These are phyloP conservation scores for Anastatus disparis DNA, from an alignment of 1,140 invertebrate genomes.

Conservation along the genomic window DNA sequence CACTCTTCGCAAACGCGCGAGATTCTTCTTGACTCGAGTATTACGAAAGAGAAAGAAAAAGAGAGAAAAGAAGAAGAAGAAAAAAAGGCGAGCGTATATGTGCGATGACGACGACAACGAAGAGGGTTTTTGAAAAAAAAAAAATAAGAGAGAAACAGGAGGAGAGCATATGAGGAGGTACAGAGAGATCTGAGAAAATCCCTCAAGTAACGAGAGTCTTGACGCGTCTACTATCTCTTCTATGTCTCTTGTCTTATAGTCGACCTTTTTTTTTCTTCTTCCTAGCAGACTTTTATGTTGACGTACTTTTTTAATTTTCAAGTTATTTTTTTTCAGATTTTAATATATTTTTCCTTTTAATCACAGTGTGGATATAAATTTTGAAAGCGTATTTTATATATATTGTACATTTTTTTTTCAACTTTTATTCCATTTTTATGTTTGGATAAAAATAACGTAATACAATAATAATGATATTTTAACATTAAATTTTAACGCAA, in stretches of 20 bases:
- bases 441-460: no score
- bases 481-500: no score
- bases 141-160: neutral
- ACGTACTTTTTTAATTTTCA: conserved; percentile 19
- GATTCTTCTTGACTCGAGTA: neutral
- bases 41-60: neutral
- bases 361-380: no score
- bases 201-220: conserved; percentile 31
- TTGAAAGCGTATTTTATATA: no score
- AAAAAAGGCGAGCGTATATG: neutral
- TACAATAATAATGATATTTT: no score
- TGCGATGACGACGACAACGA: neutral
- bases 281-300: no score
- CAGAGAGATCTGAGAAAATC: conserved; percentile 29
- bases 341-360: neutral
- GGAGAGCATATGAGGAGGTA: neutral
- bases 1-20: neutral
- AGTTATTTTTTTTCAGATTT: neutral
- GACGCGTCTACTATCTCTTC: conserved; percentile 9
- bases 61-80: neutral
- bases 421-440: no score
- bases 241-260: neutral
- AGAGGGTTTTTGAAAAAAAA: no score
- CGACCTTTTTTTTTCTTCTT: neutral
- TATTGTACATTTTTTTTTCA: no score